These are phyloP conservation scores for Poecilia picta DNA, from an alignment of 2,797 vertebrate genomes.

Conservation along the genomic window DNA sequence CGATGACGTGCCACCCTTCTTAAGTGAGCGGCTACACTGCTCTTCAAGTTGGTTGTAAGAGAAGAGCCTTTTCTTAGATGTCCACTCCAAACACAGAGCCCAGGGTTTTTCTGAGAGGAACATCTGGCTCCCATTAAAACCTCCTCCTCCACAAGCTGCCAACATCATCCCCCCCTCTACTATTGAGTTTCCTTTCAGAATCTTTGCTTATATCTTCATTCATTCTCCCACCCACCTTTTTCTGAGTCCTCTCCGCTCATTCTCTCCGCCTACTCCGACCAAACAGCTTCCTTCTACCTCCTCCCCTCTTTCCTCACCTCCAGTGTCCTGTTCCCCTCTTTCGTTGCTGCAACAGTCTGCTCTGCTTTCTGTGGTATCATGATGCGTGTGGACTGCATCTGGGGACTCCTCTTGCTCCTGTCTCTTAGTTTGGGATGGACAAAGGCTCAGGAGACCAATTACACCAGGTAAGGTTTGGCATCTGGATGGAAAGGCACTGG, in stretches of 20 bases:
- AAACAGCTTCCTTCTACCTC: slow-evolving; percentile 37
- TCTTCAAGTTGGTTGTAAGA: slow-evolving; percentile 1
- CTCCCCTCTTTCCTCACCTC: slow-evolving; percentile 48
- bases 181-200: slow-evolving; percentile 44
- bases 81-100: slow-evolving; percentile 27
- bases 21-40: neutral
- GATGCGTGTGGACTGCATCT: slow-evolving; percentile 54
- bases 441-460: slow-evolving; percentile 67
- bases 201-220: slow-evolving; percentile 35
- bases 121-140: slow-evolving; percentile 80
- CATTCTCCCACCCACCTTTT: slow-evolving; percentile 14
- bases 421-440: slow-evolving; percentile 65
- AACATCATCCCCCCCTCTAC: slow-evolving; percentile 33
- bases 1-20: slow-evolving; percentile 18
- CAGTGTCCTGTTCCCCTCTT: slow-evolving; percentile 32
- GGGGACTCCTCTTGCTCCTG: slow-evolving; percentile 67
- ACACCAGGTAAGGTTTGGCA: slow-evolving; percentile 70
- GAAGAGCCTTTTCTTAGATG: slow-evolving; percentile 26
- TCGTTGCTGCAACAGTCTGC: slow-evolving; percentile 31
- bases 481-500: neutral
- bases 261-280: slow-evolving; percentile 56
- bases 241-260: slow-evolving; percentile 22
- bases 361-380: slow-evolving; percentile 61
- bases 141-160: slow-evolving; percentile 22
- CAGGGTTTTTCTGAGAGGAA: slow-evolving; percentile 51